Base-by-base conservation (phyloP, 2,888 invertebrate genomes). In the Leuctra nigra region DNA sequence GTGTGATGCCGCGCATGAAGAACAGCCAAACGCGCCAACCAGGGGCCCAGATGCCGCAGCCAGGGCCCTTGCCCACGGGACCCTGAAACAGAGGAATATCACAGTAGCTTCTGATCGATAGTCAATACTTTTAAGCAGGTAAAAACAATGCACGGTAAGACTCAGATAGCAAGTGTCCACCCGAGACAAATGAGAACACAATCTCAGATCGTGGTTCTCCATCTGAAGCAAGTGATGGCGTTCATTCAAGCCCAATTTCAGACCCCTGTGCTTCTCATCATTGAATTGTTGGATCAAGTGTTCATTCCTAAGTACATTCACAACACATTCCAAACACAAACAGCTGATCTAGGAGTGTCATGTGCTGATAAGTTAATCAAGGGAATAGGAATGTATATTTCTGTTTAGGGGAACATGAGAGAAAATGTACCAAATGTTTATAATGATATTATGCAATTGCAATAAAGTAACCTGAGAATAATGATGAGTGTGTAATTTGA, bases 11-110 rank as follows among this genome's bases (percentile, higher is more conserved):
- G 56, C 99, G 80, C 91, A 99, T 92, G 74, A 99, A 99, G 81
- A 99, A 99, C 53, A 99, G 75, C 99, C 99, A 99, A 14, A 99
- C 98, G 55, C 99, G 81, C 99, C 99, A 99, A 0, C 98, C 97
- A 0, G 98, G 95, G 0, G 97, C 93, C 98, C 98, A 98, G 73
- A 97, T 84, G 18, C 98, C 98, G 74, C 96, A 97, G 0, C 98
- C 98, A 0, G 98, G 98, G 2, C 98, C 98, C 75, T 98, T 98
- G 1, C 97, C 96, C 14, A 98, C 97, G 1, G 96, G 95, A 52
- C 97, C 97, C 91, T 90, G 67, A 38, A 38, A 14, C 14, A 38
- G n/a, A 38, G 7, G 14, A 38, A 38, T 38, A 9, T 9, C 6
- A 38, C n/a, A n/a, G 6, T 38, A 33, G 11, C 33, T 9, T 33